Evolutionary conservation across 2,888 invertebrate species (phyloP).

Genomic region (Pandemis corylana): DNA sequence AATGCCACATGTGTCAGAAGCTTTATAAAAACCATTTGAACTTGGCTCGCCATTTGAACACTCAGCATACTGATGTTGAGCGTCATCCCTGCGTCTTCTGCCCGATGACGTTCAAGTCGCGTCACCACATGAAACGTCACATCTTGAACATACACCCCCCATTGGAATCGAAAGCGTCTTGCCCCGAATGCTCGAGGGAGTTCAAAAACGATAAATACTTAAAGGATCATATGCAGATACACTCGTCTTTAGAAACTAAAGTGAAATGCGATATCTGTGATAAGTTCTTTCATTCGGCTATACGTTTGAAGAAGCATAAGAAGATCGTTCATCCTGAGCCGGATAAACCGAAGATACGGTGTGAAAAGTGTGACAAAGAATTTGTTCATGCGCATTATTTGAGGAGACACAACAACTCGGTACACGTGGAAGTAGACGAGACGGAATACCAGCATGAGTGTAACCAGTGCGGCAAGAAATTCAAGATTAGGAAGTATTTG

Average conservation of each 20-base stretch:
- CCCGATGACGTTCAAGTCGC: slow-evolving; percentile 76
- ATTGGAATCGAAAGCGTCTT: slow-evolving; percentile 75
- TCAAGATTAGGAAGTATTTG: slow-evolving; percentile 73
- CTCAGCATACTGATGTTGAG: slow-evolving; percentile 71
- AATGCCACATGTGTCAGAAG: slow-evolving; percentile 73
- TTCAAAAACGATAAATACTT: slow-evolving; percentile 80
- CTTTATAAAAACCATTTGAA: slow-evolving; percentile 73
- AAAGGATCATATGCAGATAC: slow-evolving; percentile 79
- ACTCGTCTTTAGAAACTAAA: slow-evolving; percentile 71
- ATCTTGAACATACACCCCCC: slow-evolving; percentile 79
- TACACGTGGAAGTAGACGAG: slow-evolving; percentile 73
- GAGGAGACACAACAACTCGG: slow-evolving; percentile 70
- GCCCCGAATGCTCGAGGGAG: slow-evolving; percentile 76
- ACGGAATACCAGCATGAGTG: slow-evolving; percentile 73
- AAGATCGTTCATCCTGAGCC: slow-evolving; percentile 73
- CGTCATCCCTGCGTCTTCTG: slow-evolving; percentile 77
- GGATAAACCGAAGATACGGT: slow-evolving; percentile 69
- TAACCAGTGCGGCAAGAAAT: slow-evolving; percentile 75
- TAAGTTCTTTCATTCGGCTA: slow-evolving; percentile 73
- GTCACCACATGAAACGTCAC: slow-evolving; percentile 79
- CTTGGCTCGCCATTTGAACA: slow-evolving; percentile 69
- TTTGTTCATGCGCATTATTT: slow-evolving; percentile 77
- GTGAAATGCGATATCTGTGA: slow-evolving; percentile 78
- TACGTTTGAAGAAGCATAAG: slow-evolving; percentile 77
- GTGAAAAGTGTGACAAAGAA: slow-evolving; percentile 77